Base-by-base conservation (phyloP, 2,888 invertebrate species). In the Plebejus argus region DNA sequence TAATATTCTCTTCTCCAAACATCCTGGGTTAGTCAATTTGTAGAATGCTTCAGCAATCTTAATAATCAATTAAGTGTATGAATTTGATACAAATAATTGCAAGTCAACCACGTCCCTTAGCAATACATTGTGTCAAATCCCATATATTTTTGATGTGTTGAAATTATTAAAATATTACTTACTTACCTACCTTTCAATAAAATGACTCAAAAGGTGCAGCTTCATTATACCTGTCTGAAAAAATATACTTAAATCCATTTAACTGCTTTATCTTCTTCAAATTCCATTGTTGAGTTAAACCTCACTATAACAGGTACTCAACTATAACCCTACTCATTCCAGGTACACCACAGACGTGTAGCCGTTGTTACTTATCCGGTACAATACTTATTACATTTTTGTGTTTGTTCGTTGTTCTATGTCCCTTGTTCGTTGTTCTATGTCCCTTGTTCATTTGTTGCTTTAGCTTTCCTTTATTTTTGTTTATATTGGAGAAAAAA, bases 311-410 rank as follows among this genome's bases (percentile, higher is more conserved):
- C 78, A 78, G 75, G 70, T 56, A 70, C 78, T 71, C 72, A 23
- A 76, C 76, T 79, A 71, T 76, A 74, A 79, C 78, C 78, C 28
- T 53, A 23, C 45, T 20, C n/a, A 82, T 90, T 90, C 2, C 91
- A 91, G 91, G 87, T 89, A 86, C 88, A 89, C 91, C 39, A 89
- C 89, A 70, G 91, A 91, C 85, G 91, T 91, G 88, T 91, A 89
- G 85, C 86, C 84, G 83, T 71, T 78, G 49, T 49, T 45, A 18
- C 23, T 45, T 35, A 45, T n/a, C 72, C 15, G 74, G 74, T 74
- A 74, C 53, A 28, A 72, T 4, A 45, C 23, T 8, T 53, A 10
- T 45, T 72, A 20, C 12, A 20, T 20, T 23, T 20, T 45, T 23
- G 72, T 72, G 6, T 45, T 45, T 72, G 12, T 72, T 72, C 78